Percentiles rank a stretch among this genome's conserved stretches.
These are phyloP conservation scores for Vidua macroura DNA, from an alignment of 2,113 vertebrate genomes.

Conservation along the genomic window DNA sequence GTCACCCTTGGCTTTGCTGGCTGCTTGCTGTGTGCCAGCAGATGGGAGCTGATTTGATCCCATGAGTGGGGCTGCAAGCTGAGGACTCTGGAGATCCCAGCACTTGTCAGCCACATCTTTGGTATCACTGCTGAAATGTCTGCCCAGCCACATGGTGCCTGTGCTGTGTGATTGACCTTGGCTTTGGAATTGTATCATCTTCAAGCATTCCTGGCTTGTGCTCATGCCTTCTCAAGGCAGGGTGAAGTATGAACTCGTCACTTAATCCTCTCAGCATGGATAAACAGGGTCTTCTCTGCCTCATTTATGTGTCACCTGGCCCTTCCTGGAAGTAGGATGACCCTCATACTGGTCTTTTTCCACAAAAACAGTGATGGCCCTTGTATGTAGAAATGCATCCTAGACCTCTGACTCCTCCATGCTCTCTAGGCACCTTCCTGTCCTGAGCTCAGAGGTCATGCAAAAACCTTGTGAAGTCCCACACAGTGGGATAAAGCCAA, in stretches of 20 bases:
- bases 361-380: rapidly evolving
- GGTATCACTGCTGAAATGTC: neutral
- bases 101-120: neutral
- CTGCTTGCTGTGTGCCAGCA: neutral
- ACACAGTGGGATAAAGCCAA: neutral
- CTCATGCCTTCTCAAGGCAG: neutral
- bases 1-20: neutral
- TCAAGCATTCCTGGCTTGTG: neutral
- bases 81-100: neutral
- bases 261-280: neutral
- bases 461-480: neutral
- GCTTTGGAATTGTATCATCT: neutral
- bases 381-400: neutral
- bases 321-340: neutral
- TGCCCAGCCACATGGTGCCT: neutral
- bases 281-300: neutral
- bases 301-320: neutral
- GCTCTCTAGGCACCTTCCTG: neutral
- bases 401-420: neutral
- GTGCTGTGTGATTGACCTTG: neutral
- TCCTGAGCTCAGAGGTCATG: neutral
- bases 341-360: neutral
- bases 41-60: neutral
- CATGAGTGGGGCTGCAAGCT: neutral
- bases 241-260: neutral